Evolutionary conservation across 1,140 invertebrate genomes (phyloP), one percentile per base, ranked within the genome.

Genomic region (Drosophila bocqueti): DNA sequence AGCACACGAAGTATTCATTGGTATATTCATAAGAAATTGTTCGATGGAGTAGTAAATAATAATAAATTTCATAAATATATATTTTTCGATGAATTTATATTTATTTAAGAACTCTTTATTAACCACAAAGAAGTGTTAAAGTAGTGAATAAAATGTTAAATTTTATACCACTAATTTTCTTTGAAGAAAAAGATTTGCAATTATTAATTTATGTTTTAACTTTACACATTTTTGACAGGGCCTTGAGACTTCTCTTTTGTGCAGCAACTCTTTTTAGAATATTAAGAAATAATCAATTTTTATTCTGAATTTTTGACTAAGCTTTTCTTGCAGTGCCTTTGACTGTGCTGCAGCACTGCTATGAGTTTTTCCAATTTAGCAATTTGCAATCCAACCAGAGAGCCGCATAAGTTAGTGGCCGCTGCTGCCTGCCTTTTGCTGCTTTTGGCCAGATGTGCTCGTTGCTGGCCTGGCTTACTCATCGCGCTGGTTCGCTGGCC

Each of bases 381-480:
- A 76, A 87, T 89, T 87, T 87, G 84, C 83, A 89, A 83, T 87
- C 66, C 79, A 83, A 68, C 65, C 83, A 52, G 69, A 79, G 79
- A 86, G 75, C 74, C 83, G 59, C 81, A 68, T 79, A 80, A 83
- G 80, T 77, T 83, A 79, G 47, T 73, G 65, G 79, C 61, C 77
- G 69, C 46, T n/a, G 65, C 59, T 29, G 42, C 49, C 49, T 54
- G 50, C 29, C 50, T 52, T 52, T 60, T 52, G 46, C 57, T 80
- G 64, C 65, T 83, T 89, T 87, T 78, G 73, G 84, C 80, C 84
- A 87, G 83, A 89, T 87, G 84, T 81, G 52, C 46, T 67, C 34
- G 60, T 61, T 55, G 66, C 62, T 40, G 63, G 36, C 55, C 11
- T 38, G 62, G 72, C 80, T 87, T 87, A 87, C 80, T 87, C 83